phyloP scores from a whole-genome alignment of 2,797 vertebrate genomes.

The Crenuchus spilurus region DNA sequence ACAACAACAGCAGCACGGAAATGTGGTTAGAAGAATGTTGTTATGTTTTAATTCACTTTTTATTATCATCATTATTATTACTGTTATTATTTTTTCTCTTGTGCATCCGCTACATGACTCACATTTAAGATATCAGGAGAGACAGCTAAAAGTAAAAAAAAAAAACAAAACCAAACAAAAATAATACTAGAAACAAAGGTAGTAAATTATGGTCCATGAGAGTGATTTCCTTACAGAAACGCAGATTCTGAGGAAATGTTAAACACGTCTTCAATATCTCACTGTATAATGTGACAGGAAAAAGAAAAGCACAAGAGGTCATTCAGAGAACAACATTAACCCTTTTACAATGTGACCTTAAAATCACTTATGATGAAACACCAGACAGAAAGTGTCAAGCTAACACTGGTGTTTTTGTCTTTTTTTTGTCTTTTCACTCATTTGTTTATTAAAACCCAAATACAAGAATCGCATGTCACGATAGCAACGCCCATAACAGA shows the following conservation, averaged over 20 bases:
- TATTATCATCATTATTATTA: conserved; percentile 62
- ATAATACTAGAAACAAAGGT: conserved; percentile 36
- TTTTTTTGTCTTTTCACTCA: conserved; percentile 42
- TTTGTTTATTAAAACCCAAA: conserved; percentile 75
- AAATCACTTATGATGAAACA: conserved; percentile 85
- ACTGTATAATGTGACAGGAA: conserved; percentile 84
- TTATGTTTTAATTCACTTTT: conserved; percentile 57
- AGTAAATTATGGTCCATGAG: conserved; percentile 79
- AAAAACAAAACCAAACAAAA: conserved; percentile 23
- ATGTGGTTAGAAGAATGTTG: conserved; percentile 74
- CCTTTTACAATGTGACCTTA: conserved; percentile 83
- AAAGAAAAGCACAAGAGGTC: conserved; percentile 76
- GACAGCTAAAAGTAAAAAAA: conserved; percentile 74
- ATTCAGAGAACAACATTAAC: conserved; percentile 78
- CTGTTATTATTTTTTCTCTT: conserved; percentile 78
- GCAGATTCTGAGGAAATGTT: conserved; percentile 78
- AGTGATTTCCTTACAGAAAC: conserved; percentile 84
- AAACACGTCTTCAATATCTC: conserved; percentile 85
- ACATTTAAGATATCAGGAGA: conserved; percentile 91
- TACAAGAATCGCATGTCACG: conserved; percentile 91
- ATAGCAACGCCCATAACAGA: conserved; percentile 93
- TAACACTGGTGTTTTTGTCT: conserved; percentile 84
- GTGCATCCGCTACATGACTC: conserved; percentile 89
- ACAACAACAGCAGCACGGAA: conserved; percentile 63
- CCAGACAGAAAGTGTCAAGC: conserved; percentile 85